Percentiles rank a stretch among this genome's conserved stretches.
Conservation (phyloP, 1,140 invertebrate species). For the Papilio machaon region DNA sequence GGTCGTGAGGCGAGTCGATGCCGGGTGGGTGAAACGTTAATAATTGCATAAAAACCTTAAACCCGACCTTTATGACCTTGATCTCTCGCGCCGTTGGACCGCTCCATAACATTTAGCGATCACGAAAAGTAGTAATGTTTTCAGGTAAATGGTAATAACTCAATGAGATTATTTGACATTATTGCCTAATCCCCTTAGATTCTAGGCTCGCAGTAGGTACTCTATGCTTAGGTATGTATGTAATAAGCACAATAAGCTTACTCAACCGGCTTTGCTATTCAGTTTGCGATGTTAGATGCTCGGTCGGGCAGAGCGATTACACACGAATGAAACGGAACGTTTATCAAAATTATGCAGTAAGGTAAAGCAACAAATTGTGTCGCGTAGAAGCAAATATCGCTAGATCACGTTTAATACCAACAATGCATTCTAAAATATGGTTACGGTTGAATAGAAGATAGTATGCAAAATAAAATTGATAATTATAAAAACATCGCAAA, state of each 20-base stretch:
- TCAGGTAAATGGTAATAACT: no score
- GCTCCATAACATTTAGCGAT: no score
- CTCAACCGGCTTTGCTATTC: slow-evolving; percentile 63
- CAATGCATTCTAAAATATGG: no score
- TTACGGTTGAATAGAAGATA: no score
- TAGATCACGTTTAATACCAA: neutral
- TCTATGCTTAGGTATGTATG: slow-evolving; percentile 35
- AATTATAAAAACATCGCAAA: no score
- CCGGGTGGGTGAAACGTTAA: no score
- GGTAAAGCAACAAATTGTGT: neutral
- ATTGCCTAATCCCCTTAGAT: neutral
- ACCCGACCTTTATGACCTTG: no score
- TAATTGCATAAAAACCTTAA: no score
- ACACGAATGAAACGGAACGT: slow-evolving; percentile 48
- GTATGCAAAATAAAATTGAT: no score
- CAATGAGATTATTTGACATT: neutral
- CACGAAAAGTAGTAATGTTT: no score
- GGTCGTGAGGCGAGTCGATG: no score
- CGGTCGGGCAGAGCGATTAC: slow-evolving; percentile 60
- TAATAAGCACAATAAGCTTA: slow-evolving; percentile 49
- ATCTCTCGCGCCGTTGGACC: no score
- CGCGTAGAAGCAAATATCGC: neutral
- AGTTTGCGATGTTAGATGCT: slow-evolving; percentile 54
- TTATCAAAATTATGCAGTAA: slow-evolving; percentile 50
- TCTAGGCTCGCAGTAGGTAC: slow-evolving; percentile 21